Percentiles rank a stretch among this genome's conserved stretches.
Conservation (phyloP, 2,113 vertebrate species). For the Bos javanicus region DNA sequence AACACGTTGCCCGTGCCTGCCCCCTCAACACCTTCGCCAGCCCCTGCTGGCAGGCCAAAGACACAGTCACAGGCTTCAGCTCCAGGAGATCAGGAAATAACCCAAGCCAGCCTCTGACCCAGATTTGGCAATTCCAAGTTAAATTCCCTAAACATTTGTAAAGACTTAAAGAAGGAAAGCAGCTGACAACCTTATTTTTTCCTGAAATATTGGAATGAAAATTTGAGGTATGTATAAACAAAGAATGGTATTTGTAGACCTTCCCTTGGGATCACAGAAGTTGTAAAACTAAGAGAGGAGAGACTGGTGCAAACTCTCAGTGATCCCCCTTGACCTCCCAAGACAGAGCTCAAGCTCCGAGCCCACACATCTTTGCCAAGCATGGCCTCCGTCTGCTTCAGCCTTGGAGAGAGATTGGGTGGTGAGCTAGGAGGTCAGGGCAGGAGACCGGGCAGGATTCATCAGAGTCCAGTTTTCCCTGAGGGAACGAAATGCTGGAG, state of each 20-base stretch:
- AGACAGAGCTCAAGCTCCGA: not conserved
- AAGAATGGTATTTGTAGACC: not conserved
- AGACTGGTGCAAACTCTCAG: not conserved
- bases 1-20: rapidly evolving
- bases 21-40: not conserved
- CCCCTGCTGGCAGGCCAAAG: not conserved
- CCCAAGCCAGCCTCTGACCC: not conserved
- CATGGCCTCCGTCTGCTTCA: not conserved
- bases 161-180: not conserved
- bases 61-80: not conserved
- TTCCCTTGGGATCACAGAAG: not conserved
- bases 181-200: not conserved
- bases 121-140: not conserved
- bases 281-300: not conserved
- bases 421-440: not conserved
- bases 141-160: not conserved
- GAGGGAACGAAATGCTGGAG: too few species aligned
- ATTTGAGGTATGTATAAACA: not conserved
- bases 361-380: rapidly evolving
- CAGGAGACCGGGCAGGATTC: not conserved
- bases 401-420: not conserved
- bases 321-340: not conserved
- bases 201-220: not conserved
- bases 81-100: not conserved
- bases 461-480: not conserved